Conservation (phyloP, 2,113 vertebrate species). For the Sphyrna mokarran region DNA sequence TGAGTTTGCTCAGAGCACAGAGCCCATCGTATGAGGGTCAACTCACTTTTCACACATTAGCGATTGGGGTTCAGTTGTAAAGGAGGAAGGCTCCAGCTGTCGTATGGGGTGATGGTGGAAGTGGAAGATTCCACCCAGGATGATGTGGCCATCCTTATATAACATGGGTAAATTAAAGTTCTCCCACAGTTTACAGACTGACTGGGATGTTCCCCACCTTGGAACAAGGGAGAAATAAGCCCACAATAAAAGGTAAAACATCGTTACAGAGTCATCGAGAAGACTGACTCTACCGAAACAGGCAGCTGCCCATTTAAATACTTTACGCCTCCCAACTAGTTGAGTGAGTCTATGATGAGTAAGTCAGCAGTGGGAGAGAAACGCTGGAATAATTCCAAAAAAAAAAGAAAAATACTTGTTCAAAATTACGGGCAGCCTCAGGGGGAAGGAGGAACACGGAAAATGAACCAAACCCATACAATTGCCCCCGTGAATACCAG, state of each 20-base stretch:
- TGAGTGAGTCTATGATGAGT: neutral
- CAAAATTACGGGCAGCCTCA: neutral
- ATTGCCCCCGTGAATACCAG: neutral
- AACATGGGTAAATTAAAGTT: neutral
- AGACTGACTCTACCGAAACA: neutral
- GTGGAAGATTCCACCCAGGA: slow-evolving; percentile 1
- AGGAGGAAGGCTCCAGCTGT: neutral
- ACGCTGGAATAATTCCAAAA: slow-evolving; percentile 1
- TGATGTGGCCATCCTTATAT: neutral
- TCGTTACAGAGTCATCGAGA: neutral
- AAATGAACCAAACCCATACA: neutral
- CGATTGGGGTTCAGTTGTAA: neutral
- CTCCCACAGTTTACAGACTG: neutral
- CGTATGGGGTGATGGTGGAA: neutral
- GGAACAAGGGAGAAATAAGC: neutral
- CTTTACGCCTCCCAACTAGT: neutral
- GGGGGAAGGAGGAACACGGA: neutral
- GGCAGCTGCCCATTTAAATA: neutral
- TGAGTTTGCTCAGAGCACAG: neutral
- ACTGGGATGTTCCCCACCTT: neutral
- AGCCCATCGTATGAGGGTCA: too few relatives aligned
- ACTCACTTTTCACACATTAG: neutral
- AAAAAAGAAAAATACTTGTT: neutral
- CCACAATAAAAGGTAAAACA: neutral
- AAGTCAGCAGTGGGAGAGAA: neutral